Base-by-base conservation (phyloP, 2,888 invertebrate genomes). In the Oligia strigilis region DNA sequence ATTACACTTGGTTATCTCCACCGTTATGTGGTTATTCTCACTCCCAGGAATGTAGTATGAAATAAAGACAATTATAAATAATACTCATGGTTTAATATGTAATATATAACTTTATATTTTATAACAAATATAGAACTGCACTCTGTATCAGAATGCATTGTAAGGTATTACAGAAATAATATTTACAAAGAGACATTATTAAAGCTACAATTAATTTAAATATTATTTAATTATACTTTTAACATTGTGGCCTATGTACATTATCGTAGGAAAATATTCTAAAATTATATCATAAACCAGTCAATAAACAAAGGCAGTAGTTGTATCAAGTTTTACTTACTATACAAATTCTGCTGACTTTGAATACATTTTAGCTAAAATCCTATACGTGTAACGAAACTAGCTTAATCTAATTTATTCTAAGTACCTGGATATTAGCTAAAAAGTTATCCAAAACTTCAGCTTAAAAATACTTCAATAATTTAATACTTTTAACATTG, bases 41-140 rank as follows among this genome's bases (percentile, higher is more conserved):
- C 3, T 3, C 17, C 3, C 36, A 46, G 52, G 81, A 62, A 70
- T 75, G 13, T 75, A n/a, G 14, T 1, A 58, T 11, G 1, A 77
- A 89, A 89, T 87, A 83, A 87, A 77, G 19, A 88, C 81, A 73
- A 52, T 46, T 75, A 58, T n/a, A 84, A 92, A 92, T 91, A 82
- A 93, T 91, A 92, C 86, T 76, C 85, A 71, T 83, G 76, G 72
- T 80, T 87, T 87, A 86, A 88, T 91, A 92, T 92, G 91, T 90
- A 88, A 93, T 94, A 94, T 93, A 93, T 94, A 96, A 95, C 94
- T 96, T 96, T 96, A 95, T 97, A 96, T 96, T 97, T 96, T 96
- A 93, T 97, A 97, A 97, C 97, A 97, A 97, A 96, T 97, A 97
- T 97, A 96, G 94, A 95, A 94, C 94, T 92, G 93, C 94, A 94